A percentile compares a stretch with the other conserved stretches of the same genome.
phyloP scores from a whole-genome alignment of 2,113 vertebrate species.

The Ondatra zibethicus region DNA sequence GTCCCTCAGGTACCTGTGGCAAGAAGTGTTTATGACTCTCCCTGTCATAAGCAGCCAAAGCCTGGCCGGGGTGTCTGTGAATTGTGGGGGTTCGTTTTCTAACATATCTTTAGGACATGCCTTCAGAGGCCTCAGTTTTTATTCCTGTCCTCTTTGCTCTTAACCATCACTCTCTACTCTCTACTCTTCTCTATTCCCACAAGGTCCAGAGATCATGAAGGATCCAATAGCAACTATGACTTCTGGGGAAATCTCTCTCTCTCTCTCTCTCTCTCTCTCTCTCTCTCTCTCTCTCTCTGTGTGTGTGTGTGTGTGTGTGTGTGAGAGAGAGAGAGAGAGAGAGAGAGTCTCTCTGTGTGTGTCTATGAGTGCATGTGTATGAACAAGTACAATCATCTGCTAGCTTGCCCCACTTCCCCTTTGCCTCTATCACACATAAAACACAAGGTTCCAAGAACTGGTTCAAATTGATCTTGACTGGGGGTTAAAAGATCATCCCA shows the following conservation, averaged over 20 bases:
- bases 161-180: rapidly evolving
- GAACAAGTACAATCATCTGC: background rate
- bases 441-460: background rate
- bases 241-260: background rate
- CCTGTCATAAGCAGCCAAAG: background rate
- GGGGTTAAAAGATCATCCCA: background rate
- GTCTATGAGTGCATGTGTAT: background rate
- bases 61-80: rapidly evolving
- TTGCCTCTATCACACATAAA: rapidly evolving
- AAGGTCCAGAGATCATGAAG: background rate
- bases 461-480: background rate
- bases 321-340: too few species aligned
- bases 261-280: background rate
- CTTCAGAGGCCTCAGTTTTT: rapidly evolving
- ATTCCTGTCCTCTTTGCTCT: rapidly evolving
- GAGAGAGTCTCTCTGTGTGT: background rate
- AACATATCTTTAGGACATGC: rapidly evolving
- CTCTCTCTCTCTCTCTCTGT: background rate
- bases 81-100: rapidly evolving
- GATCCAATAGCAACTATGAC: background rate
- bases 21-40: background rate
- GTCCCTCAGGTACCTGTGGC: background rate
- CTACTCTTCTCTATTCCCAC: background rate
- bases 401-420: too few species aligned
- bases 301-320: background rate